Evolutionary conservation across 2,888 invertebrate species (phyloP), one percentile per base, ranked within the genome.

Genomic region (Hydriomena furcata): DNA sequence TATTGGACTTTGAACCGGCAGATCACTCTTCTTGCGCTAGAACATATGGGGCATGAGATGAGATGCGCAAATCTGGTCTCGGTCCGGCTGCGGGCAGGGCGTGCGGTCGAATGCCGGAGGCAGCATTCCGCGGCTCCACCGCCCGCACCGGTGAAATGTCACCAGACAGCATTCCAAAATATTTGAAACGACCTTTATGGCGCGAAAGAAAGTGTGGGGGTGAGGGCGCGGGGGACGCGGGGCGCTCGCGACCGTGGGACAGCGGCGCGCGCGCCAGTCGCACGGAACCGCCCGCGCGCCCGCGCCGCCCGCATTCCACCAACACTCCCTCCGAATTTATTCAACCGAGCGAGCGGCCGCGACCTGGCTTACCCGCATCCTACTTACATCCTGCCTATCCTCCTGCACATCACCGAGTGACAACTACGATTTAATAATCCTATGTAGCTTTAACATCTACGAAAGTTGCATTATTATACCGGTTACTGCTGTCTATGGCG

Each of bases 231-330:
- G 73, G 70, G 76, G 73, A 69, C 68, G 73, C 89, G 92, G 92
- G 92, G 91, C 86, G 32, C 88, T 85, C 90, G 86, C 91, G 92
- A 92, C 92, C 92, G 92, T 92, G 93, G 92, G 92, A 92, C 92
- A 92, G 92, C 92, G 92, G 90, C 92, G 91, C 89, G 86, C 87
- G 84, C 85, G 84, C 84, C 82, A 84, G 81, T 86, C 91, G 86
- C 87, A 86, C 86, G 86, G 80, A 83, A 80, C 87, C 78, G 79
- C 80, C 75, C 82, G 71, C 78, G 71, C 79, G 70, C 67, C 58
- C 79, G 68, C 77, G 57, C 76, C 76, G 75, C 82, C 78, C 82
- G 82, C 86, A 82, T 84, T 85, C 84, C 86, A 82, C 76, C 79
- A 81, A 79, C 79, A 81, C 81, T 84, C 85, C 88, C 88, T 86